These are phyloP conservation scores for Valencia hispanica DNA, from an alignment of 2,797 vertebrate genomes.

Conservation along the genomic window DNA sequence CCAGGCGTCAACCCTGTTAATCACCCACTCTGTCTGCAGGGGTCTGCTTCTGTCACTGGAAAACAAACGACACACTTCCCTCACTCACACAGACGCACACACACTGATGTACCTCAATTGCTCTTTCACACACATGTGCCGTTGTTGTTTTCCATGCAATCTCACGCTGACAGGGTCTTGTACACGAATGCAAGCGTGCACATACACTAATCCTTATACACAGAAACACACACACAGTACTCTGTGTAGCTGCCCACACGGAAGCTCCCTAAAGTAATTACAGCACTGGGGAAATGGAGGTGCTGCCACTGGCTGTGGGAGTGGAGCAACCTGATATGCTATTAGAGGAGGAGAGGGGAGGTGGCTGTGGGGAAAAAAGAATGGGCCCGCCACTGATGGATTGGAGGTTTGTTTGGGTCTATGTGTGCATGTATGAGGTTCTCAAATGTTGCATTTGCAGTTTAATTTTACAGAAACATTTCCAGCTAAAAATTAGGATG, in stretches of 20 bases:
- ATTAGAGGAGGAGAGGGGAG: slow-evolving; percentile 69
- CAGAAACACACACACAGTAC: slow-evolving; percentile 16
- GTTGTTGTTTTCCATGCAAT: slow-evolving; percentile 45
- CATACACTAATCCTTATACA: slow-evolving; percentile 1
- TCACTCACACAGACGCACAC: slow-evolving; percentile 26
- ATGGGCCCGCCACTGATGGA: slow-evolving; percentile 64
- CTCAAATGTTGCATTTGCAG: slow-evolving; percentile 13
- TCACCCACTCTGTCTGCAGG: slow-evolving; percentile 81
- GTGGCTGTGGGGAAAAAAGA: slow-evolving; percentile 61
- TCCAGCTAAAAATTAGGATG: slow-evolving; percentile 17
- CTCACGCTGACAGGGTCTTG: slow-evolving; percentile 35
- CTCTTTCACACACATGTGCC: slow-evolving; percentile 11
- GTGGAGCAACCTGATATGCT: slow-evolving; percentile 81
- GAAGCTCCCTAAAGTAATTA: slow-evolving; percentile 83
- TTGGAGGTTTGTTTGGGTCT: slow-evolving; percentile 48
- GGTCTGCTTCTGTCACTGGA: slow-evolving; percentile 73
- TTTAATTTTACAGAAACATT: slow-evolving; percentile 36
- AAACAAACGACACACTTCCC: slow-evolving; percentile 73
- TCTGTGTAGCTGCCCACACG: slow-evolving; percentile 56
- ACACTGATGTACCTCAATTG: slow-evolving; percentile 2
- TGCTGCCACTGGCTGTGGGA: slow-evolving; percentile 67
- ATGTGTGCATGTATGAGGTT: slow-evolving; percentile 8
- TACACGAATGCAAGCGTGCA: slow-evolving; percentile 9
- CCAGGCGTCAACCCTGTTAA: slow-evolving; percentile 80
- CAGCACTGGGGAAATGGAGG: slow-evolving; percentile 77